These are phyloP conservation scores for Dioctria linearis DNA, from an alignment of 2,888 invertebrate species.

Conservation along the genomic window DNA sequence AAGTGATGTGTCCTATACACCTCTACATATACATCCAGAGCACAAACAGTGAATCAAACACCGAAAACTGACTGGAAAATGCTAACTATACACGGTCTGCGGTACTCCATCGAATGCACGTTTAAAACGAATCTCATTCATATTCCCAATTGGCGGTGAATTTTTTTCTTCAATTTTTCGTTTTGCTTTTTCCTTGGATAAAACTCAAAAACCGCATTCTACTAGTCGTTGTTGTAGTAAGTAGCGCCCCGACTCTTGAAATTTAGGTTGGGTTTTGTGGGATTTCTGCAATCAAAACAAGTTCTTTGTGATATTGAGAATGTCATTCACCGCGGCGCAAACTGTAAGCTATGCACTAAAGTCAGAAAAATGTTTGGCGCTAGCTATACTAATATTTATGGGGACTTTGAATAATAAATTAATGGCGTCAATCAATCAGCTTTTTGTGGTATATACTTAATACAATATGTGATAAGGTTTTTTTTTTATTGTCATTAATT, in stretches of 20 bases:
- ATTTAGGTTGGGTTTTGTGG: conserved; percentile 52
- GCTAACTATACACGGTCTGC: not conserved
- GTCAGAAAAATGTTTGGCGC: not conserved
- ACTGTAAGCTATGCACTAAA: not conserved
- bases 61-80: conserved; percentile 17
- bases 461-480: too few species aligned
- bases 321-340: conserved; percentile 45
- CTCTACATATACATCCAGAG: not conserved
- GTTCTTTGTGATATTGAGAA: conserved; percentile 49
- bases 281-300: conserved; percentile 48
- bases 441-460: too few species aligned
- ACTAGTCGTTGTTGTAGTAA: conserved; percentile 4
- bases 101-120: not conserved
- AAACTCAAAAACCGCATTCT: conserved; percentile 43
- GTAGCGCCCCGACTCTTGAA: conserved; percentile 7
- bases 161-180: not conserved
- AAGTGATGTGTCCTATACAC: not conserved
- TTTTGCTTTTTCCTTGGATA: conserved; percentile 16
- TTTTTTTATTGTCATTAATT: too few species aligned
- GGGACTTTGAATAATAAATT: not conserved
- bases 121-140: conserved; percentile 38
- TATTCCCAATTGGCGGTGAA: conserved; percentile 47
- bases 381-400: not conserved
- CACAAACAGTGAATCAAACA: not conserved
- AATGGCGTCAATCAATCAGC: too few species aligned